phyloP scores from a whole-genome alignment of 2,797 vertebrate genomes.

The Antennarius maculatus region DNA sequence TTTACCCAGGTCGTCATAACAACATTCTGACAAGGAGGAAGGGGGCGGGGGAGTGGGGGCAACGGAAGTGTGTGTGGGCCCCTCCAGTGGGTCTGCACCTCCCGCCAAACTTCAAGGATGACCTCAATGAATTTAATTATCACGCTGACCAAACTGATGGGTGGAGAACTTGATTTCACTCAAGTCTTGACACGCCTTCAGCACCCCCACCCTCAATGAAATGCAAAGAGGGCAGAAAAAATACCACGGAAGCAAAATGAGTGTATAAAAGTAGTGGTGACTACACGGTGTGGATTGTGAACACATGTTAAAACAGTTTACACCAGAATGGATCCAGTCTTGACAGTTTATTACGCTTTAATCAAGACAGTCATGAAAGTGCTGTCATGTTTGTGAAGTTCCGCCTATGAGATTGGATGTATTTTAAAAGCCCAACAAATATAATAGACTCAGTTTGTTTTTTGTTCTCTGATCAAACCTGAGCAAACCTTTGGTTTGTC shows the following conservation, averaged over 20 bases:
- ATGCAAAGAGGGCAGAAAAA: background rate
- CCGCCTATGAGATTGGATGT: no score
- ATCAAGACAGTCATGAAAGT: no score
- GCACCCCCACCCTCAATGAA: background rate
- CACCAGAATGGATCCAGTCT: background rate
- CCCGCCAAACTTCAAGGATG: constrained; percentile 28
- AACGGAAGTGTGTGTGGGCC: constrained; percentile 48
- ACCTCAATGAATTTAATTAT: constrained; percentile 46
- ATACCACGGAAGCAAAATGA: background rate
- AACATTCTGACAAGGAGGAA: constrained; percentile 44
- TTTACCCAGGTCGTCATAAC: constrained; percentile 59
- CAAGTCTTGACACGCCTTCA: background rate
- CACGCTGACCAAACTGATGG: constrained; percentile 17
- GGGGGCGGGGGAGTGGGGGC: constrained; percentile 34
- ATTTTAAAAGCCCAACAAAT: no score
- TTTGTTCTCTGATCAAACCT: no score
- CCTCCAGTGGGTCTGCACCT: constrained; percentile 12
- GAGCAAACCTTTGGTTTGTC: no score
- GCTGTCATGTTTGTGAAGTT: no score
- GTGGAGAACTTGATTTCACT: constrained; percentile 36
- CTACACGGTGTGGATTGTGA: background rate
- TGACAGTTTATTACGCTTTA: background rate
- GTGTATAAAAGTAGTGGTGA: background rate
- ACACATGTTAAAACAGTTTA: background rate
- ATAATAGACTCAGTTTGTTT: no score